Evolutionary conservation across 2,113 vertebrate species (phyloP), one percentile per base, ranked within the genome.

Genomic region (Esox niger): DNA sequence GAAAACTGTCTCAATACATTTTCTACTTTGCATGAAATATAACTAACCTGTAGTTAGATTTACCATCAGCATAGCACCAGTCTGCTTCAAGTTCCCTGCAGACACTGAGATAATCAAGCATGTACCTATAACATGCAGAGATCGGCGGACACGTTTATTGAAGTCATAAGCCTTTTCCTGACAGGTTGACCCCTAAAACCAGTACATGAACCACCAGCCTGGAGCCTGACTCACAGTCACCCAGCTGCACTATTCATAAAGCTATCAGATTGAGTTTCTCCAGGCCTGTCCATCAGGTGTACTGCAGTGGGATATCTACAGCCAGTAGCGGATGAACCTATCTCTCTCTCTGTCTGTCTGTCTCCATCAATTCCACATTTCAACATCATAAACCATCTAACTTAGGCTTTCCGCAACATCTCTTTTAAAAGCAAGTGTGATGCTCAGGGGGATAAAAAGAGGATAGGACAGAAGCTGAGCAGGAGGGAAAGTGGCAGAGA

Each of bases 271-370:
- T 59, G 13, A 59, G 29, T 59, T 29, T 59, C 56, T 29, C 17
- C 35, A 30, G 60, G 55, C 38, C 68, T 54, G 47, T 35, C 59
- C 62, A 57, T 64, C 63, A 72, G 59, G 54, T 71, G 46, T 26
- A 59, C 56, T 75, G 59, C 46, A 68, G n/a, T 64, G 29, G 38
- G 46, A 47, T 66, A 29, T 62, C 46, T 63, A 2, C 54, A 75
- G 70, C 71, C 75, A 76, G 64, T 75, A 76, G 66, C 65, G 65
- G 57, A 49, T 69, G 60, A 70, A 72, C 74, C 69, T 77, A 75
- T 74, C 71, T 68, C 60, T 62, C 61, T 68, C 47, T 46, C 54
- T 43, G 57, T 57, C 66, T 61, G 46, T 43, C 71, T 69, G 70
- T 59, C 66, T 64, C 61, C 66, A 80, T 84, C 73, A 73, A 17